These are phyloP conservation scores for Pristiophorus japonicus DNA, from an alignment of 2,113 vertebrate species.

Conservation along the genomic window DNA sequence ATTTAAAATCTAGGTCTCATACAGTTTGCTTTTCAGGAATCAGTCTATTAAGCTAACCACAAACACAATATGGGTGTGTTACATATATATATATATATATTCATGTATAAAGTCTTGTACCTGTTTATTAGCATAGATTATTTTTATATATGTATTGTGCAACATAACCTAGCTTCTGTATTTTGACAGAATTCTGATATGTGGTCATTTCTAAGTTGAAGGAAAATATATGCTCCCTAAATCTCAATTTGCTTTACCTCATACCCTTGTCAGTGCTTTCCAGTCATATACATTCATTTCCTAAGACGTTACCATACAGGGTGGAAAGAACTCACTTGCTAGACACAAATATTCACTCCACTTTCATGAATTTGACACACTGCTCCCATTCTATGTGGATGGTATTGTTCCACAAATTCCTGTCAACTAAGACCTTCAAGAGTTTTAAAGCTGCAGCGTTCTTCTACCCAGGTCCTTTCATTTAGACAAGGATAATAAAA, in stretches of 20 bases:
- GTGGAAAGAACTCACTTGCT: not conserved
- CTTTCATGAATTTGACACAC: conserved; percentile 9
- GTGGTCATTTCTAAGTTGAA: conserved; percentile 41
- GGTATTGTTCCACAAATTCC: conserved; percentile 26
- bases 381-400: conserved; percentile 8
- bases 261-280: conserved; percentile 36
- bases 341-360: not conserved
- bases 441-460: conserved; percentile 17
- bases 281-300: conserved; percentile 36
- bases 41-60: conserved; percentile 37
- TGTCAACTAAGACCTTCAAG: conserved; percentile 28
- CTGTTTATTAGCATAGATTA: conserved; percentile 57
- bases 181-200: conserved; percentile 52
- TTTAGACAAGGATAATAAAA: conserved; percentile 20
- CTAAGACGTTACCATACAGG: conserved; percentile 13
- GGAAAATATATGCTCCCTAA: conserved; percentile 27
- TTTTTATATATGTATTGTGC: conserved; percentile 50
- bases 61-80: conserved; percentile 42
- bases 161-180: conserved; percentile 49
- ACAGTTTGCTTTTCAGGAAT: conserved; percentile 27
- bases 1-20: conserved; percentile 32
- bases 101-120: conserved; percentile 48
- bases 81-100: conserved; percentile 40
- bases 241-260: conserved; percentile 17
- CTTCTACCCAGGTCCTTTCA: not conserved